Conservation (phyloP, 92 coral and sea anemone species). For the Pocillopora grandis region DNA sequence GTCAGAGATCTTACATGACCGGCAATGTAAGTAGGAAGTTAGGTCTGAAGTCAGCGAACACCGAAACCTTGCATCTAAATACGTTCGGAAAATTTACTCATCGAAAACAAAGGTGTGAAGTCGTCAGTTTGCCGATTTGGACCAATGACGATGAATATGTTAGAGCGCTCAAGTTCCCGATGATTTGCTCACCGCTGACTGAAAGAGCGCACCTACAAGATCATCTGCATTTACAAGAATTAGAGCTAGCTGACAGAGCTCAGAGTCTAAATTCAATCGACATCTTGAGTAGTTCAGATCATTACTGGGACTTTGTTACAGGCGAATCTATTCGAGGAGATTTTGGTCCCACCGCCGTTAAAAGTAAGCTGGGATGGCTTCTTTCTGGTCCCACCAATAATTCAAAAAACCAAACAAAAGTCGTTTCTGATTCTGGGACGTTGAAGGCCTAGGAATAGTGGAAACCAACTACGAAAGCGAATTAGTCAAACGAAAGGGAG, state of each 20-base stretch:
- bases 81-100: constrained; percentile 56
- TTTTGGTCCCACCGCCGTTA: constrained; percentile 49
- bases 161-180: constrained; percentile 57
- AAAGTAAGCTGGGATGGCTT: constrained; percentile 46
- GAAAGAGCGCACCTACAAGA: constrained; percentile 30
- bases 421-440: constrained; percentile 17
- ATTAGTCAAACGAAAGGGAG: too few relatives aligned
- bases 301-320: constrained; percentile 53
- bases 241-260: not conserved
- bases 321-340: constrained; percentile 44
- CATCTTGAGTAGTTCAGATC: constrained; percentile 48
- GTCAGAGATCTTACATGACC: constrained; percentile 62
- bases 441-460: not conserved
- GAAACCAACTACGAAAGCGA: too few relatives aligned
- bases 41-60: constrained; percentile 41
- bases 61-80: constrained; percentile 64
- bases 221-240: constrained; percentile 18
- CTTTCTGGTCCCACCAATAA: not conserved
- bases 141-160: constrained; percentile 24
- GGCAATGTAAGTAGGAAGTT: constrained; percentile 34
- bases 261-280: constrained; percentile 18
- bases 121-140: constrained; percentile 26
- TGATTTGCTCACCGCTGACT: constrained; percentile 63
- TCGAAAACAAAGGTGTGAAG: constrained; percentile 58
- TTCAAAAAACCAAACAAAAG: not conserved